Evolutionary conservation across 64 coral and sea anemone genomes (phyloP).

Genomic region (Pachyseris speciosa): DNA sequence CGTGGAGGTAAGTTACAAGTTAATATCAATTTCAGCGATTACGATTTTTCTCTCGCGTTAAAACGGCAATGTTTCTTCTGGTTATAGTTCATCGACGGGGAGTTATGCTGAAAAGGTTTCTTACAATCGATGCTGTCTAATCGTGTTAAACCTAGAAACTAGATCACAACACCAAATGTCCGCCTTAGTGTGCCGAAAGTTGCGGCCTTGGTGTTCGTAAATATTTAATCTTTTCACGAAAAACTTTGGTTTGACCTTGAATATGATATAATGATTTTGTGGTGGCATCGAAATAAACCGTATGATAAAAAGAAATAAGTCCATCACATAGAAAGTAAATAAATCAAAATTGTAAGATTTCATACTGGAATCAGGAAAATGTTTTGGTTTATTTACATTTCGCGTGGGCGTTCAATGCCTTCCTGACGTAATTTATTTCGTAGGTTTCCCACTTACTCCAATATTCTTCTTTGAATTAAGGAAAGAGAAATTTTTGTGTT

Average conservation of each 20-base stretch:
- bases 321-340: too few relatives aligned
- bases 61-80: background rate
- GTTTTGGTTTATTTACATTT: background rate
- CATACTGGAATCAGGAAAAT: background rate
- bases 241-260: background rate
- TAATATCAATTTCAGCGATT: background rate
- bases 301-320: background rate
- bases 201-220: background rate
- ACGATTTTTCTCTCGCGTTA: background rate
- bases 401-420: background rate
- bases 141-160: background rate
- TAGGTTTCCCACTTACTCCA: background rate
- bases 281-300: background rate
- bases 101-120: background rate
- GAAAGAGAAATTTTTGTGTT: background rate
- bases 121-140: background rate
- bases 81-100: background rate
- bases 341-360: background rate
- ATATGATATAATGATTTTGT: background rate
- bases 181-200: background rate
- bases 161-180: background rate
- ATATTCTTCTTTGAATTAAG: background rate
- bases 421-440: conserved; percentile 31
- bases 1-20: conserved; percentile 73
- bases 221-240: background rate